phyloP scores from a whole-genome alignment of 2,797 vertebrate genomes.

The Leptatherina wallacei region DNA sequence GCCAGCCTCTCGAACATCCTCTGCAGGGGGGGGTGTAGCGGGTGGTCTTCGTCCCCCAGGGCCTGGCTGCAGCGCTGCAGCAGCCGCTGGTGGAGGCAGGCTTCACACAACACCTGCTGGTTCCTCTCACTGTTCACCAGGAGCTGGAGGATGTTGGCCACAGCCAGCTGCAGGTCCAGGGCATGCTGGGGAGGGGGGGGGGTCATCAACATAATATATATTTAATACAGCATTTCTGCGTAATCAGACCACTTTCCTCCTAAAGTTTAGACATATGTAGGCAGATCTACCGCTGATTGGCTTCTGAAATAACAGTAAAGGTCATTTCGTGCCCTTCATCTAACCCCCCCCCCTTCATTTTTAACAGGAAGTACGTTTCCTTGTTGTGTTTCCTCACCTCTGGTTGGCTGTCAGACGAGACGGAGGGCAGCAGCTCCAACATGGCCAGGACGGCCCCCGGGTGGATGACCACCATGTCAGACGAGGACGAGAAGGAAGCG shows the following conservation, averaged over 20 bases:
- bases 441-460: conserved; percentile 94
- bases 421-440: conserved; percentile 94
- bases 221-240: no score
- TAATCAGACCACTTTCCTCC: no score
- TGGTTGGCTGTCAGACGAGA: conserved; percentile 90
- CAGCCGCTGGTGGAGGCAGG: conserved; percentile 91
- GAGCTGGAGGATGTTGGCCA: conserved; percentile 94
- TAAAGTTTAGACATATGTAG: no score
- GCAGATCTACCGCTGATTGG: not conserved
- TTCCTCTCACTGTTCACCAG: conserved; percentile 95
- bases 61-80: conserved; percentile 94
- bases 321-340: not conserved
- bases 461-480: conserved; percentile 93
- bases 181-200: conserved; percentile 85
- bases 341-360: no score
- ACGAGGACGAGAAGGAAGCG: conserved; percentile 72
- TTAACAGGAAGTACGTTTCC: conserved; percentile 40
- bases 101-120: conserved; percentile 97
- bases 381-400: conserved; percentile 83
- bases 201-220: no score
- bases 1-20: conserved; percentile 97
- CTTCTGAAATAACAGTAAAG: rapidly evolving
- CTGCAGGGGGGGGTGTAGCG: conserved; percentile 94
- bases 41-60: conserved; percentile 94
- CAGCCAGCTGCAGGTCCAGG: conserved; percentile 93